Conservation (phyloP, 2,797 vertebrate genomes). For the Schizothorax lantsangensis region DNA sequence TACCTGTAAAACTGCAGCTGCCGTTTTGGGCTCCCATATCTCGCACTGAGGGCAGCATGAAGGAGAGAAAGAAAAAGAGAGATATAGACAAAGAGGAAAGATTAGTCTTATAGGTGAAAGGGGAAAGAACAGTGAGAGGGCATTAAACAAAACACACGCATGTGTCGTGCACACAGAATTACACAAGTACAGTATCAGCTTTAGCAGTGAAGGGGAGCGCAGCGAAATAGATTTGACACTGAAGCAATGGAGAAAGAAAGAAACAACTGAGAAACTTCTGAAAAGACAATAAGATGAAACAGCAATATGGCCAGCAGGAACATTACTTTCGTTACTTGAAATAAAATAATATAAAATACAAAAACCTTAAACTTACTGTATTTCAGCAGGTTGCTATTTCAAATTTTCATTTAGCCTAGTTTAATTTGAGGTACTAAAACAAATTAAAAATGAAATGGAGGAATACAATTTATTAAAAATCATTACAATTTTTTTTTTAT, state of each 20-base stretch:
- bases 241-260: background rate
- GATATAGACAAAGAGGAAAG: constrained; percentile 62
- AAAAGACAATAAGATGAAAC: background rate
- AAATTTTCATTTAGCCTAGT: background rate
- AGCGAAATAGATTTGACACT: background rate
- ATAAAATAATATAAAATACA: no score
- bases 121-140: constrained; percentile 17
- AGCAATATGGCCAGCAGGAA: background rate
- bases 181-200: background rate
- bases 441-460: background rate
- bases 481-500: no score
- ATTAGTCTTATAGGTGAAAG: constrained; percentile 62
- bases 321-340: background rate
- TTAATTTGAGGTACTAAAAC: no score
- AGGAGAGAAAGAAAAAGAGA: constrained; percentile 73
- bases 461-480: no score
- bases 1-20: constrained; percentile 99
- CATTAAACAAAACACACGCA: constrained; percentile 28
- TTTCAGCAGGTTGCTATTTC: background rate
- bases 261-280: background rate
- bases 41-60: constrained; percentile 87
- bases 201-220: background rate
- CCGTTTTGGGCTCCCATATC: constrained; percentile 99
- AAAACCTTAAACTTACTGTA: background rate
- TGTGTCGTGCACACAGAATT: background rate